Conservation (phyloP, 1,140 invertebrate species). For the Drosophila quadrilineata region DNA sequence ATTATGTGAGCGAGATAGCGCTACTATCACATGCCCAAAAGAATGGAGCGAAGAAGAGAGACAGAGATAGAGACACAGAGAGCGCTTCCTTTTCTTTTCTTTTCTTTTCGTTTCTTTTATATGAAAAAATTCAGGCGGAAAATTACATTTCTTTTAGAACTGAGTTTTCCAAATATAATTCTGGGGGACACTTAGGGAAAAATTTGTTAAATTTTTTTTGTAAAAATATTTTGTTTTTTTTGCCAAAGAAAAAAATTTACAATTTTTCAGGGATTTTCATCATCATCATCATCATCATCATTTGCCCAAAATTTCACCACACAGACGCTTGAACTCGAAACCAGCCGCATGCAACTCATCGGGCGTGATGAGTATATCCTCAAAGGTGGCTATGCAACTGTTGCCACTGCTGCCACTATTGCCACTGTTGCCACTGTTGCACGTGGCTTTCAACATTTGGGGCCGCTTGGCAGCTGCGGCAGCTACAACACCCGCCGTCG, state of each 20-base stretch:
- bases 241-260: constrained; percentile 55
- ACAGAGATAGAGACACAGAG: not conserved
- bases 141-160: not conserved
- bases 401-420: not conserved
- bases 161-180: not conserved
- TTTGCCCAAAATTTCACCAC: constrained; percentile 29
- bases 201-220: constrained; percentile 47
- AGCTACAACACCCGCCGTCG: not conserved
- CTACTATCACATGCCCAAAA: constrained; percentile 3
- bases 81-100: too few relatives aligned
- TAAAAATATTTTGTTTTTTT: constrained; percentile 30
- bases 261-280: constrained; percentile 41
- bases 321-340: constrained; percentile 18
- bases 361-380: constrained; percentile 69
- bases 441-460: too few relatives aligned
- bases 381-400: constrained; percentile 41
- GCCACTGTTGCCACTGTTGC: not conserved
- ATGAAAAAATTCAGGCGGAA: too few relatives aligned
- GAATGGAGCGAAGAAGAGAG: not conserved
- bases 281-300: too few relatives aligned
- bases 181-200: constrained; percentile 3
- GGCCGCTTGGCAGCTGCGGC: constrained; percentile 8
- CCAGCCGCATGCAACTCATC: constrained; percentile 51
- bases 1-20: constrained; percentile 31
- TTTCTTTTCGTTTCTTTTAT: too few relatives aligned